A percentile compares a stretch with the other conserved stretches of the same genome.
phyloP scores from a whole-genome alignment of 2,888 invertebrate genomes.

The Himalopsyche kuldschensis region DNA sequence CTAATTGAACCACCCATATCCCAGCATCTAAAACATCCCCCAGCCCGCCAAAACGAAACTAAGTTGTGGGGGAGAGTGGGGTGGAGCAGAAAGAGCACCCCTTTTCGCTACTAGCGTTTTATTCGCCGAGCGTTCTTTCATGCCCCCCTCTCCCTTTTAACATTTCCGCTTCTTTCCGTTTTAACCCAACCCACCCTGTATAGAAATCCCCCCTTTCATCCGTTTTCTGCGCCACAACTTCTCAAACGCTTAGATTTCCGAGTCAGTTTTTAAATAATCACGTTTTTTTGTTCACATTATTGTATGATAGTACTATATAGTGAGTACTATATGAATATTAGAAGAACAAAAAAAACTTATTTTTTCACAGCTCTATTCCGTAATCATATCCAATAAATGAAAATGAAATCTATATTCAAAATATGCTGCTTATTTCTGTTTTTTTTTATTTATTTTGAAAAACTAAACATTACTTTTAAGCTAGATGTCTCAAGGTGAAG shows the following conservation, averaged over 20 bases:
- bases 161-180: slow-evolving; percentile 14
- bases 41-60: slow-evolving; percentile 1
- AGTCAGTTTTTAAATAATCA: too few species aligned
- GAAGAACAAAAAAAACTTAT: too few species aligned
- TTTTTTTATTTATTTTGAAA: too few species aligned
- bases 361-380: too few species aligned
- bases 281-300: too few species aligned
- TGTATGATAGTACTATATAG: too few species aligned
- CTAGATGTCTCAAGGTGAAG: too few species aligned
- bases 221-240: background rate
- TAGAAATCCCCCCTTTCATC: slow-evolving; percentile 5
- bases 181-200: slow-evolving; percentile 10
- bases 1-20: background rate
- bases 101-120: slow-evolving; percentile 28
- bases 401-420: too few species aligned
- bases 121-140: slow-evolving; percentile 36
- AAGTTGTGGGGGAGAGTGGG: background rate
- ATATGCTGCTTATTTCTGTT: too few species aligned
- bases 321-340: too few species aligned
- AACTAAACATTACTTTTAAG: too few species aligned
- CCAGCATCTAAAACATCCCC: background rate
- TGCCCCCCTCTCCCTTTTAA: slow-evolving; percentile 25
- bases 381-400: too few species aligned
- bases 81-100: slow-evolving; percentile 1
- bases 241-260: background rate